Evolutionary conservation across 2,888 invertebrate species (phyloP), one percentile per base, ranked within the genome.

Genomic region (Limnephilus lunatus): DNA sequence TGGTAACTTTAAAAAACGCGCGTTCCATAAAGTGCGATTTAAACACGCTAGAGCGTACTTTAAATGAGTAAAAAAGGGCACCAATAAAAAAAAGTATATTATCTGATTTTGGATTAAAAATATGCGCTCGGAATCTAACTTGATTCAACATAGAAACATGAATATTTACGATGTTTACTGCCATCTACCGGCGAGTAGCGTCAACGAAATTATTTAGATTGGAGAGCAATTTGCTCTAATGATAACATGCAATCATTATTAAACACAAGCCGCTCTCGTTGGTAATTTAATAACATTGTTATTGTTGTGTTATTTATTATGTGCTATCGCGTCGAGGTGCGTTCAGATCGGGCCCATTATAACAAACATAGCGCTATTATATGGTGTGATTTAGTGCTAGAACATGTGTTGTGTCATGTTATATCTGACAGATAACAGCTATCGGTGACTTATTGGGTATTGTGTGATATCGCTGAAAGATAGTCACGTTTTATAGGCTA

Each of bases 131-230:
- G 81, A 81, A 81, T 81, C 53, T 68, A 19, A 25, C 53, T 7
- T 7, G 53, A 68, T 25, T 68, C 53, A 19, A 68, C 53, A 1
- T 19, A 25, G 53, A 68, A 68, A 25, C 4, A 15, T 14, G 3
- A 31, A 3, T 30, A n/a, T 31, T 31, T 81, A 31, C 9, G 19
- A 7, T 81, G n/a, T 81, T n/a, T 82, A 82, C 31, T 31, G 32
- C 19, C 82, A 82, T 82, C 82, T 82, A 82, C 2, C 82, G 82
- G 82, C 82, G 31, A 82, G 82, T 82, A 82, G 82, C 82, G 82
- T 32, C 30, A 82, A 19, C 82, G 7, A 32, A 19, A 82, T 32
- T 82, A 82, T 82, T 82, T 82, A 82, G 32, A 82, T 82, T 82
- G 82, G 82, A 32, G 30, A 32, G 82, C 82, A 82, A 82, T 82